Evolutionary conservation across 1,140 invertebrate genomes (phyloP), one percentile per base, ranked within the genome.

Genomic region (Penaeus vannamei): DNA sequence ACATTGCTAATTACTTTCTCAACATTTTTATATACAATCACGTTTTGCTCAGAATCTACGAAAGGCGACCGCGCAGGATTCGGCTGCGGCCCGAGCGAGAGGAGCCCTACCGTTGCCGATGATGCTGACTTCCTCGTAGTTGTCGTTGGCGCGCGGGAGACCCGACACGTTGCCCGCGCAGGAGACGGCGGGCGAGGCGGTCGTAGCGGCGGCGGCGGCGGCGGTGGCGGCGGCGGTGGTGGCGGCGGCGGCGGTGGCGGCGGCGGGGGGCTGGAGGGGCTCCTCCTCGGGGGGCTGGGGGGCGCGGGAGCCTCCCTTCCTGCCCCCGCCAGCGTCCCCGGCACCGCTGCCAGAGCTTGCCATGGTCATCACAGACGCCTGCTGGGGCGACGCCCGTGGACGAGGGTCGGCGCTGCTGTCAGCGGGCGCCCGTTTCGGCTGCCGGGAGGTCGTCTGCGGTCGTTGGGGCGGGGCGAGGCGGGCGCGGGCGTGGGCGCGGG

Each of bases 41-140:
- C n/a, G n/a, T n/a, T n/a, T n/a, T n/a, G n/a, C n/a, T n/a, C n/a
- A n/a, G n/a, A n/a, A n/a, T n/a, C n/a, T n/a, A n/a, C n/a, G n/a
- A n/a, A n/a, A n/a, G n/a, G n/a, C n/a, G n/a, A n/a, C n/a, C n/a
- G n/a, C n/a, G n/a, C n/a, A n/a, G n/a, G n/a, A n/a, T n/a, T n/a
- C n/a, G n/a, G n/a, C n/a, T n/a, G n/a, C n/a, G n/a, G n/a, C n/a
- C n/a, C n/a, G n/a, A n/a, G n/a, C n/a, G n/a, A n/a, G n/a, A n/a
- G n/a, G n/a, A n/a, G n/a, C 1, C 90, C 90, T 64, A 91, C 91
- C 91, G 60, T 91, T 91, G 61, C 91, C 91, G 36, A 91, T 91
- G 46, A 91, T 77, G 29, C 88, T 86, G 60, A 91, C 82, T 66
- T 91, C 91, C 66, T 91, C 91, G 59, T 91, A 91, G 26, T 89